A percentile compares a stretch with the other conserved stretches of the same genome.
phyloP scores from a whole-genome alignment of 2,888 invertebrate genomes.

The Eupithecia dodoneata region DNA sequence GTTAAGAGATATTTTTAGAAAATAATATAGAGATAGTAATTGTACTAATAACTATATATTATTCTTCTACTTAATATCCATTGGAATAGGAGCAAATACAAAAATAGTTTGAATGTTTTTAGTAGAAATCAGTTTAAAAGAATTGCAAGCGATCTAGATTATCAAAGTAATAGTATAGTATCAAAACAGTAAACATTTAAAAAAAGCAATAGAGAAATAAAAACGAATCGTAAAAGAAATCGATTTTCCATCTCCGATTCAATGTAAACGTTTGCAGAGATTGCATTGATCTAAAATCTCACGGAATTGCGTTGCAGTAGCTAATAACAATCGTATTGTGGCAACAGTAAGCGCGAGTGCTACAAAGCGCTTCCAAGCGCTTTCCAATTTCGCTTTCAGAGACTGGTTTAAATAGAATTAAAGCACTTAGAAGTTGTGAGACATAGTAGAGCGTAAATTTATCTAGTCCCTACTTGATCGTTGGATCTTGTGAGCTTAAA shows the following conservation, averaged over 20 bases:
- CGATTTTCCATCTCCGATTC: background rate
- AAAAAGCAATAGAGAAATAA: background rate
- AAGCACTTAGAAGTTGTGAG: background rate
- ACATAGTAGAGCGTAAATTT: background rate
- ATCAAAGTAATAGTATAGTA: too few relatives aligned
- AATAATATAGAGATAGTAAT: too few relatives aligned
- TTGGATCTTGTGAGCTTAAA: background rate
- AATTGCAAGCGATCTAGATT: background rate
- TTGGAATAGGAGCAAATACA: too few relatives aligned
- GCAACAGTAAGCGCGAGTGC: conserved; percentile 13
- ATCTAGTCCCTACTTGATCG: background rate
- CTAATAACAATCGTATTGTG: conserved; percentile 22
- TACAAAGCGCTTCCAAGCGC: conserved; percentile 19
- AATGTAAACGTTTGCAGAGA: background rate
- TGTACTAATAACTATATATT: too few relatives aligned
- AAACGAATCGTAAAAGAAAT: background rate
- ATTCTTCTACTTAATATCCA: too few relatives aligned
- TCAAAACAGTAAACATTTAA: background rate
- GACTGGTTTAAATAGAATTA: background rate
- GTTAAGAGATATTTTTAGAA: too few relatives aligned
- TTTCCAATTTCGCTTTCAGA: conserved; percentile 12
- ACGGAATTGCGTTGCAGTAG: conserved; percentile 15
- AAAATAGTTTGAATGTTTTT: too few relatives aligned
- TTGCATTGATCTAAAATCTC: conserved; percentile 14
- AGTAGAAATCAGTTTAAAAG: background rate